A percentile compares a stretch with the other conserved stretches of the same genome.
Evolutionary conservation across 2,113 vertebrate species (phyloP).

Genomic region (Puffinus mauretanicus): DNA sequence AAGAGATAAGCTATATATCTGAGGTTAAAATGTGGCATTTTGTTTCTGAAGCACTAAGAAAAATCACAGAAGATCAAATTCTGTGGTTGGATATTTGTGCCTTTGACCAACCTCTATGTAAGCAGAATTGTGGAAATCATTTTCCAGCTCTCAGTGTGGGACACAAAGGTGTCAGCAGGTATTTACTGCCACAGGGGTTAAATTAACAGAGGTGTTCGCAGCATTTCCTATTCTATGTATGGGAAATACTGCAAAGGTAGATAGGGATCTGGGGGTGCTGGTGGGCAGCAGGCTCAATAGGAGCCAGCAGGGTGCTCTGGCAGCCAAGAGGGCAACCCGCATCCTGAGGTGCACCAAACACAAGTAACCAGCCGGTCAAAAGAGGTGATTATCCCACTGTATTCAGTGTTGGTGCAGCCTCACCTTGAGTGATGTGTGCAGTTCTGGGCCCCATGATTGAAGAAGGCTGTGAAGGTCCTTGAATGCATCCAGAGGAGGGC

Average conservation of each 20-base stretch:
- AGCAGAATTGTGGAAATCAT: not conserved
- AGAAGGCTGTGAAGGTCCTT: no score
- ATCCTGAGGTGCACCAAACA: no score
- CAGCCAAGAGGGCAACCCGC: no score
- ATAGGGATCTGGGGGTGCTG: not conserved
- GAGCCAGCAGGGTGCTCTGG: no score
- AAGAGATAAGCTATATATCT: not conserved
- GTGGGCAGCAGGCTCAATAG: not conserved
- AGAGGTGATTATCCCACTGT: no score
- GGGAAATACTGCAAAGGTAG: not conserved
- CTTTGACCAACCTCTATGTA: not conserved
- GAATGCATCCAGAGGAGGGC: no score
- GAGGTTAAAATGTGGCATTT: not conserved
- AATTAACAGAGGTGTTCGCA: not conserved
- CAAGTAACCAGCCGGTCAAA: no score
- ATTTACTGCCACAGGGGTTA: not conserved
- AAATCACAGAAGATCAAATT: not conserved
- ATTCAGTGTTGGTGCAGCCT: no score
- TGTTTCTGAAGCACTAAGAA: not conserved
- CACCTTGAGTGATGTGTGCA: no score
- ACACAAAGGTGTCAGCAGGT: not conserved
- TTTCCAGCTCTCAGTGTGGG: not conserved
- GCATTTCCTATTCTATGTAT: not conserved
- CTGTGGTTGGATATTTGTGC: not conserved
- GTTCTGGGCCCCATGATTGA: no score